These are phyloP conservation scores for Xylota sylvarum DNA, from an alignment of 2,888 invertebrate species.

Conservation along the genomic window DNA sequence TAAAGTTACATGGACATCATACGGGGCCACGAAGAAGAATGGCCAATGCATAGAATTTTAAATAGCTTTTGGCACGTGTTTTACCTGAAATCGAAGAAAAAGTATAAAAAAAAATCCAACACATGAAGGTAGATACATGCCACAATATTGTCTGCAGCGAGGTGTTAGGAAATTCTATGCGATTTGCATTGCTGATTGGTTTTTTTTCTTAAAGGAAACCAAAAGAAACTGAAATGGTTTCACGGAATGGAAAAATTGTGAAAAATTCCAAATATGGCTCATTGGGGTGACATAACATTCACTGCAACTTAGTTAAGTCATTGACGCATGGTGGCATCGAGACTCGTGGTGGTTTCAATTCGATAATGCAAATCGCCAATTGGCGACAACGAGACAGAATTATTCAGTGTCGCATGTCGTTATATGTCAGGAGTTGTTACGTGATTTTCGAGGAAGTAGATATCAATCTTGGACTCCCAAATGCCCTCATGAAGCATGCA, in stretches of 20 bases:
- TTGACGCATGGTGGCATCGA: constrained; percentile 4
- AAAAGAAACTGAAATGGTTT: not conserved
- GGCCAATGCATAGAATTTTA: constrained; percentile 61
- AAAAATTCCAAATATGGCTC: constrained; percentile 59
- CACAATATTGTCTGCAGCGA: not conserved
- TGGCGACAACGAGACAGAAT: constrained; percentile 38
- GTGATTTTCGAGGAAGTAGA: constrained; percentile 46
- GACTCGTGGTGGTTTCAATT: constrained; percentile 8
- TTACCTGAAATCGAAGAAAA: constrained; percentile 56
- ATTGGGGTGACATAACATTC: constrained; percentile 65
- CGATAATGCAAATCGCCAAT: constrained; percentile 51
- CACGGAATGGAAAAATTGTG: constrained; percentile 23
- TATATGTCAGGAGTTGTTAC: constrained; percentile 26
- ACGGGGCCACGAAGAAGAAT: constrained; percentile 39
- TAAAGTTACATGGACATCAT: constrained; percentile 20
- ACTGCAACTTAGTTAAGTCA: constrained; percentile 59
- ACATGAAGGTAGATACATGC: not conserved
- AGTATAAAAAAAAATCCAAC: constrained; percentile 15
- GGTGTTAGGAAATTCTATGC: constrained; percentile 74
- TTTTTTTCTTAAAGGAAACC: constrained; percentile 11
- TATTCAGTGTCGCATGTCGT: constrained; percentile 51
- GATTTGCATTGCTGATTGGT: constrained; percentile 64
- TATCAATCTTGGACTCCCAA: constrained; percentile 47
- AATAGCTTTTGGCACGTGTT: constrained; percentile 67
- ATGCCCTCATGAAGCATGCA: constrained; percentile 24